Conservation (phyloP, 2,888 invertebrate genomes). For the Epirrhoe alternata region DNA sequence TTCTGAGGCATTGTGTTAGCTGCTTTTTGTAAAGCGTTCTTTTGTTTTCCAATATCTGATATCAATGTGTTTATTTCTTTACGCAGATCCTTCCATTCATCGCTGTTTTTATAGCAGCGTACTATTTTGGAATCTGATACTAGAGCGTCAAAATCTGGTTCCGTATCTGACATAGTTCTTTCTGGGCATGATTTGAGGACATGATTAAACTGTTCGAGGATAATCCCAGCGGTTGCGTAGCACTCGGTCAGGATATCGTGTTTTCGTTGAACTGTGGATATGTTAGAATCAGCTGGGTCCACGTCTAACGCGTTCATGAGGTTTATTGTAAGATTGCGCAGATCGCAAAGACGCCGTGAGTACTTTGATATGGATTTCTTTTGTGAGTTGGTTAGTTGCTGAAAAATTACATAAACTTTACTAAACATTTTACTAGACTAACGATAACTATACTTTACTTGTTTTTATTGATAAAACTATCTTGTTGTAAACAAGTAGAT, state of each 20-base stretch:
- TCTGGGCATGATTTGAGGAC: conserved; percentile 85
- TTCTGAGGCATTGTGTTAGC: conserved; percentile 60
- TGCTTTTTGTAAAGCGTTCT: conserved; percentile 65
- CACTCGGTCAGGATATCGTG: conserved; percentile 75
- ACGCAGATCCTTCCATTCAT: conserved; percentile 69
- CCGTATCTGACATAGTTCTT: conserved; percentile 53
- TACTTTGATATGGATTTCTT: conserved; percentile 86
- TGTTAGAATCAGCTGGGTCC: conserved; percentile 58
- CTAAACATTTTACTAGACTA: no score
- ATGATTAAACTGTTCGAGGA: conserved; percentile 88
- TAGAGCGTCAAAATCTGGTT: conserved; percentile 70
- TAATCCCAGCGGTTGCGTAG: conserved; percentile 78
- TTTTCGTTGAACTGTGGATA: conserved; percentile 65
- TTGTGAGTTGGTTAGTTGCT: conserved; percentile 87
- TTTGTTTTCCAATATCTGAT: conserved; percentile 68
- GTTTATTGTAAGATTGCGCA: conserved; percentile 79
- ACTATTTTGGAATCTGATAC: conserved; percentile 70
- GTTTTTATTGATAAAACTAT: no score
- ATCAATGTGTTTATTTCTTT: conserved; percentile 66
- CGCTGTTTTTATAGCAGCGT: conserved; percentile 69
- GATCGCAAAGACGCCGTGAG: conserved; percentile 83
- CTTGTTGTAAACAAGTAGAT: no score
- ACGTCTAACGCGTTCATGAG: conserved; percentile 67
- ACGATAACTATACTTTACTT: no score
- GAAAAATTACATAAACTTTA: conserved; percentile 47